phyloP scores from a whole-genome alignment of 2,888 invertebrate genomes.

The Philhelius pedissequus region DNA sequence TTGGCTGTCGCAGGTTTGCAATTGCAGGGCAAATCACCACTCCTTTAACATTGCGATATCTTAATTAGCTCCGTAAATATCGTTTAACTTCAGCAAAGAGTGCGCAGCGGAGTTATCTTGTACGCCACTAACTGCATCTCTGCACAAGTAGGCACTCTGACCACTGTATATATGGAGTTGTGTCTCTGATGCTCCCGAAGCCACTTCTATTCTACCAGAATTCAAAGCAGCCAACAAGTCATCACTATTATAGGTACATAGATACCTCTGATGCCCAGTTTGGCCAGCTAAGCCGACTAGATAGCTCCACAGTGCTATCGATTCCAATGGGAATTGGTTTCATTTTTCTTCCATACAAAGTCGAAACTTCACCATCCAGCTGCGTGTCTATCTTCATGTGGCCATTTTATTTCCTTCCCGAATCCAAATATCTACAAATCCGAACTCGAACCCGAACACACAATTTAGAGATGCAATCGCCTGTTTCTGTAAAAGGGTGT shows the following conservation, averaged over 20 bases:
- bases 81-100: slow-evolving; percentile 70
- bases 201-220: slow-evolving; percentile 48
- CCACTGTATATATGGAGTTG: too few species aligned
- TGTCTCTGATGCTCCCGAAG: background rate
- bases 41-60: slow-evolving; percentile 71
- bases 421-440: background rate
- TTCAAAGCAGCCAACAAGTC: slow-evolving; percentile 66
- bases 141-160: slow-evolving; percentile 24
- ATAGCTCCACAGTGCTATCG: slow-evolving; percentile 9
- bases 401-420: slow-evolving; percentile 3
- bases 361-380: slow-evolving; percentile 25
- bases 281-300: slow-evolving; percentile 11
- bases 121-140: slow-evolving; percentile 61
- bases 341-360: slow-evolving; percentile 56
- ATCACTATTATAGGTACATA: slow-evolving; percentile 11
- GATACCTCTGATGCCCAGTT: slow-evolving; percentile 13
- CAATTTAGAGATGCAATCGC: slow-evolving; percentile 60
- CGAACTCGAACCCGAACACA: slow-evolving; percentile 21
- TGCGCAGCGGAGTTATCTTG: slow-evolving; percentile 63
- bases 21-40: slow-evolving; percentile 51
- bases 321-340: slow-evolving; percentile 60
- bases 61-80: slow-evolving; percentile 73
- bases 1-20: background rate
- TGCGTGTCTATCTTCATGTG: slow-evolving; percentile 50
- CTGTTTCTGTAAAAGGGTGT: slow-evolving; percentile 42